These are phyloP conservation scores for Nemapogon koenigi DNA, from an alignment of 2,888 invertebrate species.

Conservation along the genomic window DNA sequence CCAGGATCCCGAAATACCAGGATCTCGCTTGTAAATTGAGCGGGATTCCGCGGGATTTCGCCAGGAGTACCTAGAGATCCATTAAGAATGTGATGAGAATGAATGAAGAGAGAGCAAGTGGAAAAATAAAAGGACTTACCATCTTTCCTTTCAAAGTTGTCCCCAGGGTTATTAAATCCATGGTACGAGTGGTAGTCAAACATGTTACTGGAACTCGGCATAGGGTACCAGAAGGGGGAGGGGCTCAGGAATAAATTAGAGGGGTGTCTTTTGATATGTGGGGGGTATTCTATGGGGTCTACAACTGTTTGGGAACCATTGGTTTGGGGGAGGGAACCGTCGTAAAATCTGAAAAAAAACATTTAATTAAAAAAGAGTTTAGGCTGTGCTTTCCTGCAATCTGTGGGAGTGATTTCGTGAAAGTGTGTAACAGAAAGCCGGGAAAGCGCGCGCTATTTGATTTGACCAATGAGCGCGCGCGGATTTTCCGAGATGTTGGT, in stretches of 20 bases:
- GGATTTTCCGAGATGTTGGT: too few relatives aligned
- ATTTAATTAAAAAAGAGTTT: too few relatives aligned
- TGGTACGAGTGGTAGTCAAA: conserved; percentile 63
- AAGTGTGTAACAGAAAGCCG: too few relatives aligned
- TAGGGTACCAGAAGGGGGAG: conserved; percentile 46
- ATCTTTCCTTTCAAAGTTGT: conserved; percentile 43
- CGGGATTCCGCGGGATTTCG: too few relatives aligned
- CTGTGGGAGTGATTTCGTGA: too few relatives aligned
- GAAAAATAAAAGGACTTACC: conserved; percentile 29
- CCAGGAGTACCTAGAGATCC: too few relatives aligned
- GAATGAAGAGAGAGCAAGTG: not conserved
- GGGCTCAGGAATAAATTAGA: conserved; percentile 42
- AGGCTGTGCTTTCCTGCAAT: too few relatives aligned
- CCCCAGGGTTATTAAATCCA: conserved; percentile 30
- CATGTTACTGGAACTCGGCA: conserved; percentile 56
- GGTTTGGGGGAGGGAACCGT: conserved; percentile 34
- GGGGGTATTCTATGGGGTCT: conserved; percentile 34
- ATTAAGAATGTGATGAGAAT: too few relatives aligned
- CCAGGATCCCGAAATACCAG: too few relatives aligned
- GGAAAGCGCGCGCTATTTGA: too few relatives aligned
- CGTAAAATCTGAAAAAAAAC: conserved; percentile 50
- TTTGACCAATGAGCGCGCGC: too few relatives aligned
- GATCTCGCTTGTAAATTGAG: too few relatives aligned
- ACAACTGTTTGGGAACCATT: conserved; percentile 44
- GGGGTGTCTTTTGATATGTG: conserved; percentile 45